A percentile compares a stretch with the other conserved stretches of the same genome.
Conservation (phyloP, 1,140 invertebrate genomes). For the Eupristina koningsbergeri region DNA sequence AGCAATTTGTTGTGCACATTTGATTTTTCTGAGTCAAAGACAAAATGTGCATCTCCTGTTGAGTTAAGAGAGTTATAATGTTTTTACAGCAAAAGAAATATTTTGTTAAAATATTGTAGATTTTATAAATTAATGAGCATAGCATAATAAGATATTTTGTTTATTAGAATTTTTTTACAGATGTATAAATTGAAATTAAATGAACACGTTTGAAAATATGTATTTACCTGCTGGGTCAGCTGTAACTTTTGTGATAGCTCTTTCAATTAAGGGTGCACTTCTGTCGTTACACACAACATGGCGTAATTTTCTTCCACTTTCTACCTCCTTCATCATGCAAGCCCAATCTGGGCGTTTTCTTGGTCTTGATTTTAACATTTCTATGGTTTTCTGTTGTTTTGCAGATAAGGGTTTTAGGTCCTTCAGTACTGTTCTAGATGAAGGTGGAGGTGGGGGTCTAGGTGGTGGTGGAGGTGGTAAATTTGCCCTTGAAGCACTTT, state of each 20-base stretch:
- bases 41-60: conserved; percentile 79
- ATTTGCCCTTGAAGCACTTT: conserved; percentile 70
- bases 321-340: conserved; percentile 91
- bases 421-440: conserved; percentile 69
- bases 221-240: conserved; percentile 74
- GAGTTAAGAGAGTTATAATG: neutral
- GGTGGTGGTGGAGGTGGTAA: conserved; percentile 78
- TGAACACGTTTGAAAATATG: conserved; percentile 7
- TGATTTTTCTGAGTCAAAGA: conserved; percentile 90
- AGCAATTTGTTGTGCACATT: conserved; percentile 88
- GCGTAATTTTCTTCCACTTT: conserved; percentile 82
- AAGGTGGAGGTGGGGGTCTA: conserved; percentile 82
- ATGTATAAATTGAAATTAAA: too few relatives aligned
- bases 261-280: conserved; percentile 75
- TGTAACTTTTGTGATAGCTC: conserved; percentile 73
- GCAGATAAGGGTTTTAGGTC: conserved; percentile 72
- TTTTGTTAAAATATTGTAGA: neutral
- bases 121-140: too few relatives aligned
- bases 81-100: neutral
- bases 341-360: conserved; percentile 89
- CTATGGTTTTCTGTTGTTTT: conserved; percentile 77
- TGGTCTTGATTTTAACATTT: conserved; percentile 80
- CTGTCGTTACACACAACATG: conserved; percentile 89
- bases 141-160: too few relatives aligned
- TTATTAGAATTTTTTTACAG: too few relatives aligned